phyloP scores from a whole-genome alignment of 2,888 invertebrate species.

The Aradus depressus region DNA sequence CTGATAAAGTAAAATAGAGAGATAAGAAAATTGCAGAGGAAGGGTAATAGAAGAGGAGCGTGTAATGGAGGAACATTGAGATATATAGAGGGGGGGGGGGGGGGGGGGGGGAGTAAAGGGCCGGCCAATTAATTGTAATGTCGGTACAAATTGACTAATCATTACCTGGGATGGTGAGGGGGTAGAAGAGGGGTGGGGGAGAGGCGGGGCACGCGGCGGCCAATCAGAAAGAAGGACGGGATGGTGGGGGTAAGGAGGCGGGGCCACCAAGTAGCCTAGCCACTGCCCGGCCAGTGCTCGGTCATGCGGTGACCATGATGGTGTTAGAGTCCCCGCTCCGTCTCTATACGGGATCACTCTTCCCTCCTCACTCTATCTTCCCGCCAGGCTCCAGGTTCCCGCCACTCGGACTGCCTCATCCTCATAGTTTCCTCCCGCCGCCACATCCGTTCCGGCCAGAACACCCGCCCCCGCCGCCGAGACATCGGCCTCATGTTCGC shows the following conservation, averaged over 20 bases:
- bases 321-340: slow-evolving; percentile 27
- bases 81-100: slow-evolving; percentile 8
- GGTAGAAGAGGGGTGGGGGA: background rate
- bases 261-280: background rate
- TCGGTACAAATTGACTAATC: slow-evolving; percentile 23
- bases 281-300: slow-evolving; percentile 17
- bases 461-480: slow-evolving; percentile 34
- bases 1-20: no score
- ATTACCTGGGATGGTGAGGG: slow-evolving; percentile 2
- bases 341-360: slow-evolving; percentile 28
- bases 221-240: slow-evolving; percentile 9
- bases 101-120: slow-evolving; percentile 14
- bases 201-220: slow-evolving; percentile 8
- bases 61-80: slow-evolving; percentile 11
- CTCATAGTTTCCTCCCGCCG: slow-evolving; percentile 34
- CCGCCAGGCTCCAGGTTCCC: slow-evolving; percentile 30
- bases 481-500: slow-evolving; percentile 16
- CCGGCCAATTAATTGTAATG: slow-evolving; percentile 26
- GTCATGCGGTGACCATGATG: slow-evolving; percentile 26
- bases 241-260: slow-evolving; percentile 16
- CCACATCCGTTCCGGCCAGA: slow-evolving; percentile 37
- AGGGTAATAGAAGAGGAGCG: background rate
- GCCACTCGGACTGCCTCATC: slow-evolving; percentile 28
- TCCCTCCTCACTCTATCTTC: slow-evolving; percentile 31
- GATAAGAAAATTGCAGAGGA: slow-evolving; percentile 1